These are phyloP conservation scores for Mythimna impura DNA, from an alignment of 2,888 invertebrate species.

Conservation along the genomic window DNA sequence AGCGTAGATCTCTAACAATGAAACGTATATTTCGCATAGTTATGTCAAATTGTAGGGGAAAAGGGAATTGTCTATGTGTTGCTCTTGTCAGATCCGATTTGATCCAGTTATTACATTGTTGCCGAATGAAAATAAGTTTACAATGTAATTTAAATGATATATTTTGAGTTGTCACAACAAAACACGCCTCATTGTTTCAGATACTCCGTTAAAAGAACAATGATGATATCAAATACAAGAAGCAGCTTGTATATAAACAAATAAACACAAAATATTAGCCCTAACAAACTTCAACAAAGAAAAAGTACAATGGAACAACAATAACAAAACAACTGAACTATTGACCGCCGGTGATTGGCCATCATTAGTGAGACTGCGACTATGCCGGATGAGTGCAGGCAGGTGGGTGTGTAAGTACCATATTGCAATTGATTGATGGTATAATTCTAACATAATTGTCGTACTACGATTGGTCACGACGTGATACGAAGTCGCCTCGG, in stretches of 20 bases:
- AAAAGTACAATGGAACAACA: constrained; percentile 57
- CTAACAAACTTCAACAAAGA: constrained; percentile 55
- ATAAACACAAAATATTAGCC: constrained; percentile 49
- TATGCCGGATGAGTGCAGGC: constrained; percentile 75
- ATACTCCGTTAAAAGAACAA: constrained; percentile 16
- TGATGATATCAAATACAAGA: constrained; percentile 28
- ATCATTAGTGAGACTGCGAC: constrained; percentile 70
- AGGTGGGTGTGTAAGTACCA: constrained; percentile 78
- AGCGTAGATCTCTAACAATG: too few species aligned
- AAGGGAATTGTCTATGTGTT: background rate
- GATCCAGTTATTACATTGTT: background rate
- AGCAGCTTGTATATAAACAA: constrained; percentile 25
- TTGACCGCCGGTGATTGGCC: constrained; percentile 77
- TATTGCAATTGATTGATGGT: constrained; percentile 85
- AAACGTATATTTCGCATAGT: background rate
- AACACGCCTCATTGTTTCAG: constrained; percentile 16
- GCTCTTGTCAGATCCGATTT: background rate
- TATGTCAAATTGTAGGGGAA: background rate
- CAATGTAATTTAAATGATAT: background rate
- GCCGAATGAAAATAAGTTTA: background rate
- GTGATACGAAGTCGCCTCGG: constrained; percentile 70
- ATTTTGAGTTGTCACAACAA: background rate
- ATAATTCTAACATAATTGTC: constrained; percentile 85
- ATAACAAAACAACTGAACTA: constrained; percentile 75
- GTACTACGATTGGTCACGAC: constrained; percentile 84